Evolutionary conservation across 2,888 invertebrate genomes (phyloP).

Genomic region (Athetis lepigone): DNA sequence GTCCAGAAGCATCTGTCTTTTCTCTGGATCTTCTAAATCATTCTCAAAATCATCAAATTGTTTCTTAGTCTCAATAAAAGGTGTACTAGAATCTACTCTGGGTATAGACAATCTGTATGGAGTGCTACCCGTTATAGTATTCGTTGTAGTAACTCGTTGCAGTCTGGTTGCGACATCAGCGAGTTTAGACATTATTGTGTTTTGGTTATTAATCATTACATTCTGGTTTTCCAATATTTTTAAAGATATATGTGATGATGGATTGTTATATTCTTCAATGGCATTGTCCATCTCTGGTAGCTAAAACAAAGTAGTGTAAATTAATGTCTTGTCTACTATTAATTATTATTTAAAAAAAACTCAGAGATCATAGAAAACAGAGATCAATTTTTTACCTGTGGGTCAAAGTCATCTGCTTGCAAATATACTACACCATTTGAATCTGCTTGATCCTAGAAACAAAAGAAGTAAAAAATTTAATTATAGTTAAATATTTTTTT

Average conservation of each 20-base stretch:
- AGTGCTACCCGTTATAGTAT: constrained; percentile 4
- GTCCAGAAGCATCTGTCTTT: neutral
- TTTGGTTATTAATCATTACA: constrained; percentile 26
- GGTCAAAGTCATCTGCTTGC: constrained; percentile 25
- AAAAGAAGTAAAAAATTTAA: too few relatives aligned
- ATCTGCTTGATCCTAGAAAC: constrained; percentile 14
- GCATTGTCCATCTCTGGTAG: neutral
- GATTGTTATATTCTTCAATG: constrained; percentile 1
- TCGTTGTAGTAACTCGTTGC: constrained; percentile 9
- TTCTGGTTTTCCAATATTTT: constrained; percentile 32
- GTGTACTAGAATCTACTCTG: neutral
- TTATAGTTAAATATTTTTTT: too few relatives aligned
- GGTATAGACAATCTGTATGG: constrained; percentile 2
- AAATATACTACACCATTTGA: constrained; percentile 16
- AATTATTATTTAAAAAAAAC: too few relatives aligned
- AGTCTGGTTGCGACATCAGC: constrained; percentile 8
- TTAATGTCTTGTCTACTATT: neutral
- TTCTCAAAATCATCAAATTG: constrained; percentile 29
- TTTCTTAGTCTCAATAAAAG: constrained; percentile 12
- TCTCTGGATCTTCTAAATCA: constrained; percentile 21
- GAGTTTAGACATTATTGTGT: constrained; percentile 17
- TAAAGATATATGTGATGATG: constrained; percentile 11
- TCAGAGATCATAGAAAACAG: neutral
- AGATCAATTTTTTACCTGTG: constrained; percentile 7
- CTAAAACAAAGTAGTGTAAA: constrained; percentile 9